A percentile compares a stretch with the other conserved stretches of the same genome.
phyloP scores from a whole-genome alignment of 2,113 vertebrate genomes.

The Apaloderma vittatum region DNA sequence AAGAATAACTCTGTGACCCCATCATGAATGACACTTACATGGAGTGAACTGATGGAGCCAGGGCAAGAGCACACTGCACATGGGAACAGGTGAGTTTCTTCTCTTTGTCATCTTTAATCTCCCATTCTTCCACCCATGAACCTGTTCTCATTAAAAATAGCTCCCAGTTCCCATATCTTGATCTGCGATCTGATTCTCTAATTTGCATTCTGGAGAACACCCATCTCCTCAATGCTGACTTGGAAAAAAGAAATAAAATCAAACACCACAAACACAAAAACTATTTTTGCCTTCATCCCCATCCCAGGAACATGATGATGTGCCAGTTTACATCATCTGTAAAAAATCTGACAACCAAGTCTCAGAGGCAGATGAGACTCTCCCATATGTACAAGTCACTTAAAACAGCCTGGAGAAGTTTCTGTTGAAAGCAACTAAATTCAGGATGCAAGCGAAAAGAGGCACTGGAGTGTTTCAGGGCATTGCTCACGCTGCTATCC shows the following conservation, averaged over 20 bases:
- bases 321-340: conserved; percentile 36
- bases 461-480: neutral
- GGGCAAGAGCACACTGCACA: neutral
- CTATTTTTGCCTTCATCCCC: neutral
- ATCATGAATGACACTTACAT: conserved; percentile 12
- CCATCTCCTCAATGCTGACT: neutral
- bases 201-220: neutral
- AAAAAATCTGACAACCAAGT: conserved; percentile 4
- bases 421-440: conserved; percentile 6
- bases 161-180: neutral
- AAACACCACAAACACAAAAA: neutral
- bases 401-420: conserved; percentile 17
- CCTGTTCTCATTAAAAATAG: conserved; percentile 45
- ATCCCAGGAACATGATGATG: conserved; percentile 4
- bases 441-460: neutral
- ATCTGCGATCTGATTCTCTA: neutral
- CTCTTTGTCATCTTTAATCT: conserved; percentile 41
- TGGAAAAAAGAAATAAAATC: neutral
- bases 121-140: conserved; percentile 15
- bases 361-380: conserved; percentile 9
- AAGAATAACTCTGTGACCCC: conserved; percentile 53
- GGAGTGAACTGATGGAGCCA: neutral
- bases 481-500: neutral
- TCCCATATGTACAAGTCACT: neutral
- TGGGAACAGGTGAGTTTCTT: neutral